Conservation (phyloP, 2,113 vertebrate species). For the Callaeas wilsoni region DNA sequence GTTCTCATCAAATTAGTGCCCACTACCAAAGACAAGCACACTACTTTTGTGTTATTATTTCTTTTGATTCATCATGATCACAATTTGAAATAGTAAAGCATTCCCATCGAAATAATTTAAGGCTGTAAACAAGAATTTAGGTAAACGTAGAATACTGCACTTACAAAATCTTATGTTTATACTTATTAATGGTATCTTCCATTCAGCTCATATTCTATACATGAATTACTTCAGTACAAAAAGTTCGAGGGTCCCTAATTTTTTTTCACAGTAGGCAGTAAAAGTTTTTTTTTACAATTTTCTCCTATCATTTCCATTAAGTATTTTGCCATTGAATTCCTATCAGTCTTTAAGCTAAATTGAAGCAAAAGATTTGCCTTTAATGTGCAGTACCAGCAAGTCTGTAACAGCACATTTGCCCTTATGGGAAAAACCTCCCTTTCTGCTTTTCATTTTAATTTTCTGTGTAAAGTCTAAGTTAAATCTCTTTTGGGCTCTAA, state of each 20-base stretch:
- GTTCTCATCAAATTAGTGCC: neutral
- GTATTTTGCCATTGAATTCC: neutral
- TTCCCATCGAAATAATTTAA: neutral
- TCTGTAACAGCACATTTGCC: neutral
- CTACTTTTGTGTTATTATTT: neutral
- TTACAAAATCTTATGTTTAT: neutral
- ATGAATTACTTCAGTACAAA: neutral
- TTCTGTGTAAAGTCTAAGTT: neutral
- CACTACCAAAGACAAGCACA: neutral
- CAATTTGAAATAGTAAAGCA: neutral
- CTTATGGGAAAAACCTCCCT: neutral
- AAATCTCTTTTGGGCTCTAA: neutral
- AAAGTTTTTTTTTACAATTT: neutral
- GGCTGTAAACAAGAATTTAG: neutral
- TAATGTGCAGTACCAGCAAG: neutral
- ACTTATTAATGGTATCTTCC: neutral
- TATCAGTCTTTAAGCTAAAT: neutral
- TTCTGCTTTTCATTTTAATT: neutral
- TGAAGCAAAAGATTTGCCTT: neutral
- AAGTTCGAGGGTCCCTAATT: neutral
- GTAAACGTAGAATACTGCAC: neutral
- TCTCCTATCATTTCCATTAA: neutral
- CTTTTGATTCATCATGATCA: neutral
- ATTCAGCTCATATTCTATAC: neutral
- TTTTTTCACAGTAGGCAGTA: neutral